These are phyloP conservation scores for Carcharodon carcharias DNA, from an alignment of 2,797 vertebrate species.

Conservation along the genomic window DNA sequence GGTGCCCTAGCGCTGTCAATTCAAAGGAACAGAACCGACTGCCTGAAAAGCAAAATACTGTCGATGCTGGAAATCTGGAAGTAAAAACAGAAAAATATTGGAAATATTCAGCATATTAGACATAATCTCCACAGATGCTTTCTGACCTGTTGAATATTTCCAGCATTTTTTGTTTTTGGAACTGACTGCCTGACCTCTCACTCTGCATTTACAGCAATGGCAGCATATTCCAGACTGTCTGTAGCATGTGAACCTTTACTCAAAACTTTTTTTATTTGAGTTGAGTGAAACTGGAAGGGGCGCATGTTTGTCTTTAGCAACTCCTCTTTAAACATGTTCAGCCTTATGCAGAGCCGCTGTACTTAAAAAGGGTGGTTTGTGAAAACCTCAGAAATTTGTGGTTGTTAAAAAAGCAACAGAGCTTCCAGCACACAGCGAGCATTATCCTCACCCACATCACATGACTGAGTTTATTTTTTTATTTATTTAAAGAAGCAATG, in stretches of 20 bases:
- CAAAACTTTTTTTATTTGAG: neutral
- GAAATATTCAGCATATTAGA: too few relatives aligned
- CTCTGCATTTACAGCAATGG: neutral
- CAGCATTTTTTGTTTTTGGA: neutral
- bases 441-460: neutral
- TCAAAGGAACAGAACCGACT: too few relatives aligned
- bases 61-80: too few relatives aligned
- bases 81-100: too few relatives aligned
- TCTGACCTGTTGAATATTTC: neutral
- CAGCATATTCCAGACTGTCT: neutral
- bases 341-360: neutral
- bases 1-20: too few relatives aligned
- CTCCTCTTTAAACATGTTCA: neutral
- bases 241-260: neutral
- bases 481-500: neutral
- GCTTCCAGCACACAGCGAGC: neutral
- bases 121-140: too few relatives aligned
- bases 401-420: neutral
- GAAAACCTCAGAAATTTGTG: conserved; percentile 21
- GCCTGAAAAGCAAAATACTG: neutral
- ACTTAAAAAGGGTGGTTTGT: neutral
- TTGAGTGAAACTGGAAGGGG: neutral
- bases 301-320: neutral
- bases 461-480: neutral
- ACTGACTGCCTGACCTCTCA: neutral